phyloP scores from a whole-genome alignment of 2,113 vertebrate species.

The Callithrix jacchus region DNA sequence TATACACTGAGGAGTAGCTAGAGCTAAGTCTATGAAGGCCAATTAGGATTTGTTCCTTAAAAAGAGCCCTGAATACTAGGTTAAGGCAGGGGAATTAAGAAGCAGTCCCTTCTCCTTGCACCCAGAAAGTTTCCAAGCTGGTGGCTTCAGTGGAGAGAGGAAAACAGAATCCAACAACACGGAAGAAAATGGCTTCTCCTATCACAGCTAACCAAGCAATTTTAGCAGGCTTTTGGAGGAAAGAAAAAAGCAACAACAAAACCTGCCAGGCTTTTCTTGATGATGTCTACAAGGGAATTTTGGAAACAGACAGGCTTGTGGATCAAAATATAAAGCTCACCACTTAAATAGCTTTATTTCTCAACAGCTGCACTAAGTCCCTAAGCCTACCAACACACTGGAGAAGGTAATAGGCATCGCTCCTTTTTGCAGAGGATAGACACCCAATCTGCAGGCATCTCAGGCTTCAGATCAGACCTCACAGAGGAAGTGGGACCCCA shows the following conservation, averaged over 20 bases:
- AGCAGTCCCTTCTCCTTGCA: background rate
- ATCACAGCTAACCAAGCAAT: background rate
- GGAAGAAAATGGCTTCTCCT: background rate
- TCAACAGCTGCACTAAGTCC: constrained; percentile 57
- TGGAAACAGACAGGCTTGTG: constrained; percentile 47
- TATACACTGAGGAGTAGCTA: background rate
- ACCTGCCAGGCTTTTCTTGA: constrained; percentile 26
- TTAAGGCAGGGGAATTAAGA: background rate
- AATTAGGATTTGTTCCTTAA: background rate
- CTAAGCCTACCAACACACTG: constrained; percentile 48
- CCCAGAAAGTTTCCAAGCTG: background rate
- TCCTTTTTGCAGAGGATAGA: background rate
- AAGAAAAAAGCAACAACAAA: background rate
- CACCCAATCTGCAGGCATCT: background rate
- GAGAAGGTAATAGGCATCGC: background rate
- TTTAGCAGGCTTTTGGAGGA: constrained; percentile 7
- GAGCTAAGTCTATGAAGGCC: background rate
- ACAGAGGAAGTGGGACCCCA: background rate
- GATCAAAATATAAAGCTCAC: constrained; percentile 68
- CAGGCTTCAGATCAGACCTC: background rate
- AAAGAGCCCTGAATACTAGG: background rate
- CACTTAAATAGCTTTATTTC: constrained; percentile 67
- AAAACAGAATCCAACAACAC: background rate
- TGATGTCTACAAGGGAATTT: constrained; percentile 37
- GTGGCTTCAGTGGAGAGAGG: background rate